Evolutionary conservation across 2,113 vertebrate genomes (phyloP).

Genomic region (Chaetodon trifascialis): DNA sequence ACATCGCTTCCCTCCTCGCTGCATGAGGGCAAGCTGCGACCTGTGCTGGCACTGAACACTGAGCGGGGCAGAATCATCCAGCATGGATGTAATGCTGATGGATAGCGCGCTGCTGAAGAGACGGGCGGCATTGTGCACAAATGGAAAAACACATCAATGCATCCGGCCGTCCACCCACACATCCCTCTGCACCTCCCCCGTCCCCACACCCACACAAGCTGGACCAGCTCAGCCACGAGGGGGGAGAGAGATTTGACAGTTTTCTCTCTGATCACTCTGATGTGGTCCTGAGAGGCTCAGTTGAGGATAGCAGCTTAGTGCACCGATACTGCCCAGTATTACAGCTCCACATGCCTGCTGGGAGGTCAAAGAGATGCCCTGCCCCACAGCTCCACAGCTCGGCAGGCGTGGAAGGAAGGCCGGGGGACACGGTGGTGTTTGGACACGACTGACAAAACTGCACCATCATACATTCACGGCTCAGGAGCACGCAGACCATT

Average conservation of each 20-base stretch:
- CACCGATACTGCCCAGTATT: background rate
- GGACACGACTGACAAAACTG: constrained; percentile 54
- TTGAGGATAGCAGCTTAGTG: constrained; percentile 26
- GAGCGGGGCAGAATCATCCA: background rate
- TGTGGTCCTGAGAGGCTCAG: constrained; percentile 20
- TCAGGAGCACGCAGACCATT: constrained; percentile 16
- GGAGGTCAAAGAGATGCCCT: constrained; percentile 25
- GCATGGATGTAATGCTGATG: background rate
- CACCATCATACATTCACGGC: constrained; percentile 46
- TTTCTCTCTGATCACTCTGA: constrained; percentile 41
- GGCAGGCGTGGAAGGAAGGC: background rate
- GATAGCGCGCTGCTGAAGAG: constrained; percentile 4
- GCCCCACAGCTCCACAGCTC: background rate
- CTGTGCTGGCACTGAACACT: background rate
- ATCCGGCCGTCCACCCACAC: constrained; percentile 1
- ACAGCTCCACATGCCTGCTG: constrained; percentile 28
- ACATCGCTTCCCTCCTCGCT: background rate
- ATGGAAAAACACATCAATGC: constrained; percentile 26
- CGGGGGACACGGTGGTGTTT: constrained; percentile 28
- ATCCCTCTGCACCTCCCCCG: constrained; percentile 4
- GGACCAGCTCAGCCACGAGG: constrained; percentile 7
- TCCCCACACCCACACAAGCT: constrained; percentile 34
- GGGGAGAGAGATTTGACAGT: constrained; percentile 24
- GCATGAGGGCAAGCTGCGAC: background rate
- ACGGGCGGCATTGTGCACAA: background rate